These are phyloP conservation scores for Steatocranus sp. DNA, from an alignment of 2,797 vertebrate species.

Conservation along the genomic window DNA sequence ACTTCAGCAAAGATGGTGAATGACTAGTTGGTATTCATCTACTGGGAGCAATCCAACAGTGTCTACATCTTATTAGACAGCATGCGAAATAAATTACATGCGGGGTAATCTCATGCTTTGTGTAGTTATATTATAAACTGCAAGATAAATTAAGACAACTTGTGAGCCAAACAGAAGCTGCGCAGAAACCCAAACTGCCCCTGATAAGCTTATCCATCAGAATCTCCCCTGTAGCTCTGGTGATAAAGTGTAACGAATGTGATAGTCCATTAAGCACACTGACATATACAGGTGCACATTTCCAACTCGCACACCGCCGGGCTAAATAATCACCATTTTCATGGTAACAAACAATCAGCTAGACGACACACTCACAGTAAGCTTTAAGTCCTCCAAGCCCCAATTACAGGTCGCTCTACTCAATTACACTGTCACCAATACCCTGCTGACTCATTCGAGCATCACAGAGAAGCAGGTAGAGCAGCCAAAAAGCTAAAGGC, in stretches of 20 bases:
- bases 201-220: slow-evolving; percentile 44
- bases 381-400: slow-evolving; percentile 33
- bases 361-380: slow-evolving; percentile 1
- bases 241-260: slow-evolving; percentile 36
- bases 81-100: not conserved
- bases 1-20: not conserved
- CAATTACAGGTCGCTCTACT: slow-evolving; percentile 47
- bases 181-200: slow-evolving; percentile 16
- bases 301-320: not conserved
- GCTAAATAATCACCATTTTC: slow-evolving; percentile 55
- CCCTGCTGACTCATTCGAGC: slow-evolving; percentile 18
- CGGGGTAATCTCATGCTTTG: not conserved
- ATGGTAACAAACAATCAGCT: slow-evolving; percentile 46
- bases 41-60: not conserved
- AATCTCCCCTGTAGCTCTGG: slow-evolving; percentile 44
- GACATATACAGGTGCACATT: slow-evolving; percentile 43
- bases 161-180: slow-evolving; percentile 11
- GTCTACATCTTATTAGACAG: not conserved
- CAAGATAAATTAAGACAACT: slow-evolving; percentile 19
- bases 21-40: not conserved
- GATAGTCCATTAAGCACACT: slow-evolving; percentile 49
- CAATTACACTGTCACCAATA: slow-evolving; percentile 38
- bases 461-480: not conserved
- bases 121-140: not conserved
- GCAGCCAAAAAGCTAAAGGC: slow-evolving; percentile 42